Evolutionary conservation across 2,113 vertebrate species (phyloP), one percentile per base, ranked within the genome.

Genomic region (Lanius collurio): DNA sequence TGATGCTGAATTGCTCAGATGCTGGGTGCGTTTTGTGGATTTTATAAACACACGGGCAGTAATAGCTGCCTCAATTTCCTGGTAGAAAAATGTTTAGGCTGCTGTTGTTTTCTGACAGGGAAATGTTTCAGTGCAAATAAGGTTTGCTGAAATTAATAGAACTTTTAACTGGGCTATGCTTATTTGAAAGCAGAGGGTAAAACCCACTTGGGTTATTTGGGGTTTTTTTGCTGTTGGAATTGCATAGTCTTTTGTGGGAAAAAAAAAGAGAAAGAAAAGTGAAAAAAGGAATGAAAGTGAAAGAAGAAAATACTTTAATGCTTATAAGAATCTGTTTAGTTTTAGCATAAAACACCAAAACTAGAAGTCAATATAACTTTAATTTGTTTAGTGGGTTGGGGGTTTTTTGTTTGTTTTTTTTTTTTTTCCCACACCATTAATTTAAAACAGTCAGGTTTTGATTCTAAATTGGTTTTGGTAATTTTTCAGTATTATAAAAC

Each of bases 131-230:
- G 39, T 87, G 35, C 70, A 63, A 63, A 26, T 33, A 47, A 50
- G 26, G 2, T 56, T 68, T 71, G 27, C 33, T 81, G 37, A 53
- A 69, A n/a, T 27, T 22, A 60, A 22, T 39, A 2, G 27, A 19
- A 37, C 9, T 77, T 64, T n/a, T 53, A 46, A 13, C 10, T 62
- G 18, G 39, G 17, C 23, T 70, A 5, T 0, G 0, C 57, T 57
- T 39, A 10, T 47, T 63, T 91, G 39, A 70, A 77, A 70, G 47
- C 13, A 62, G 71, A 44, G 9, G 23, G 23, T 63, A 79, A 63
- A 73, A 76, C 9, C 2, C 16, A 8, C 12, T 23, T 65, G 5
- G 0, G 9, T n/a, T 55, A 7, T 68, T 75, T 35, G 46, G 37
- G 8, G 4, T 11, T 33, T 31, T 39, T 63, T 70, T 73, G 2